Conservation (phyloP, 2,888 invertebrate genomes). For the Ephialtes manifestator region DNA sequence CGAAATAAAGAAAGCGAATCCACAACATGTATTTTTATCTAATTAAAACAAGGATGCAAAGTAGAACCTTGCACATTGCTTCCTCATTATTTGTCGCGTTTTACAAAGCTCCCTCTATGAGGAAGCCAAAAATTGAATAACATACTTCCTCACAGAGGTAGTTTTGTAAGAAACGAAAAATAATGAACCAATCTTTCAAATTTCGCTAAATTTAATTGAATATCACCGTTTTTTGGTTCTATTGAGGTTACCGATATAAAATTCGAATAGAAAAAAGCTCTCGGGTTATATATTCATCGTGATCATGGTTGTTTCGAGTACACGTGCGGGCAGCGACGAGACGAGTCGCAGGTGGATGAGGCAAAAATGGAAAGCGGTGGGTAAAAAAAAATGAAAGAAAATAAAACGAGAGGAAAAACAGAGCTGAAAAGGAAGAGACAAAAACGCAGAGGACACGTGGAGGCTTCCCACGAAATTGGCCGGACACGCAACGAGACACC, state of each 20-base stretch:
- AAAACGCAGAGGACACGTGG: constrained; percentile 32
- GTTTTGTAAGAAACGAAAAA: no score
- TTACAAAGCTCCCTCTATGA: no score
- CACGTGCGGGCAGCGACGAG: constrained; percentile 7
- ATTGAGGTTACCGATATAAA: not conserved
- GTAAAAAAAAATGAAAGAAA: constrained; percentile 16
- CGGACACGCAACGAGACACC: constrained; percentile 46
- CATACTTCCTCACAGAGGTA: no score
- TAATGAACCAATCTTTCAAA: not conserved
- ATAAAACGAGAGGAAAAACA: constrained; percentile 6
- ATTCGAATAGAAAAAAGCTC: not conserved
- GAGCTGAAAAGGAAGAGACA: not conserved
- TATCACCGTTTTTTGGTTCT: not conserved
- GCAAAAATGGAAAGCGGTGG: constrained; percentile 11
- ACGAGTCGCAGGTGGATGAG: constrained; percentile 31
- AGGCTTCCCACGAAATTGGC: constrained; percentile 49
- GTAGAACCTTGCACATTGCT: no score
- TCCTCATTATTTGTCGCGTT: no score
- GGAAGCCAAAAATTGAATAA: no score
- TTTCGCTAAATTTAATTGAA: not conserved
- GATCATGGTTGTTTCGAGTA: not conserved
- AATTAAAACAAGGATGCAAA: no score
- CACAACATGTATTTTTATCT: no score
- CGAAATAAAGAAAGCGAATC: no score
- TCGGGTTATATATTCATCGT: constrained; percentile 9